Conservation (phyloP, 2,797 vertebrate species). For the Acanthurus leucopareius region DNA sequence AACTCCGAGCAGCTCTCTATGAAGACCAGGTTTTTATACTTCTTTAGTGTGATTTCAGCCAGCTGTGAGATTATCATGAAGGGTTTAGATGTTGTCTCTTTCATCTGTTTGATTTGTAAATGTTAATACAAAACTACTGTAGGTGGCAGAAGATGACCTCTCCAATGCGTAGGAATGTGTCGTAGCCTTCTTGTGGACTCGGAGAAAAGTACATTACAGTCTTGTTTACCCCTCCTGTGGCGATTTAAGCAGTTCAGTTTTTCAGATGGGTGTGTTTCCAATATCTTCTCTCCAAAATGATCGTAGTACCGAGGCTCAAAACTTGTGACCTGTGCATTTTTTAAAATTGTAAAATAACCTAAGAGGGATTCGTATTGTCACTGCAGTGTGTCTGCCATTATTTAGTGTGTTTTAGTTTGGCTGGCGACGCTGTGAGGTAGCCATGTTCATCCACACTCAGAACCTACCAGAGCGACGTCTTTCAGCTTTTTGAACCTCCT, state of each 20-base stretch:
- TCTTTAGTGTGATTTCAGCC: conserved; percentile 62
- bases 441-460: conserved; percentile 35
- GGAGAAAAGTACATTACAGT: conserved; percentile 45
- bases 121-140: conserved; percentile 44
- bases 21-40: conserved; percentile 53
- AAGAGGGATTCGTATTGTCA: conserved; percentile 46
- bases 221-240: conserved; percentile 52
- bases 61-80: conserved; percentile 61
- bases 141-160: conserved; percentile 44
- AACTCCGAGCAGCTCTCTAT: conserved; percentile 34
- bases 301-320: conserved; percentile 5
- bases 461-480: conserved; percentile 57
- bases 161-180: conserved; percentile 49
- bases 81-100: conserved; percentile 61
- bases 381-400: conserved; percentile 44
- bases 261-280: conserved; percentile 34
- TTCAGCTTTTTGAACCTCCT: conserved; percentile 43
- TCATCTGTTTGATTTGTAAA: conserved; percentile 53
- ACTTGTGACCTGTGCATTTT: conserved; percentile 41
- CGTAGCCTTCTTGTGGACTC: conserved; percentile 55
- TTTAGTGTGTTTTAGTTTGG: conserved; percentile 37
- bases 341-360: conserved; percentile 40
- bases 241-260: conserved; percentile 25
- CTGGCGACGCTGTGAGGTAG: conserved; percentile 30
- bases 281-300: conserved; percentile 28